A percentile compares a stretch with the other conserved stretches of the same genome.
phyloP scores from a whole-genome alignment of 2,113 vertebrate species.

The Columbina picui region DNA sequence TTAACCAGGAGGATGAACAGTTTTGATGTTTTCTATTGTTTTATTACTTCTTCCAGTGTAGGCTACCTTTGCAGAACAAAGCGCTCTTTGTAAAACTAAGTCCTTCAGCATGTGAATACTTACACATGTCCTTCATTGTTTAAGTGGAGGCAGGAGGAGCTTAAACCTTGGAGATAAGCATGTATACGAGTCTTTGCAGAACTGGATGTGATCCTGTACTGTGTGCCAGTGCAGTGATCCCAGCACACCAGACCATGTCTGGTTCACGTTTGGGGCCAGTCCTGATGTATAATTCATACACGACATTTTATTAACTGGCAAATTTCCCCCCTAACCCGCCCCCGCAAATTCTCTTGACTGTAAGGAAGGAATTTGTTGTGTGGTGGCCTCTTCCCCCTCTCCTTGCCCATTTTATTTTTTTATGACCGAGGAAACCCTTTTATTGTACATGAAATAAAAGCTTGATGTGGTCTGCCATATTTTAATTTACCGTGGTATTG shows the following conservation, averaged over 20 bases:
- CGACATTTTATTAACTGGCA: conserved; percentile 63
- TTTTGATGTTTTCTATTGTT: conserved; percentile 33
- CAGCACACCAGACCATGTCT: conserved; percentile 28
- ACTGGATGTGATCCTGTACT: background rate
- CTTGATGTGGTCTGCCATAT: conserved; percentile 61
- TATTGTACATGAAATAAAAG: conserved; percentile 55
- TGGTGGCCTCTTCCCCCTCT: conserved; percentile 47
- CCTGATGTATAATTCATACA: conserved; percentile 42
- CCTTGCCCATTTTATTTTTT: conserved; percentile 38
- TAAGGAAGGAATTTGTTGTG: conserved; percentile 65
- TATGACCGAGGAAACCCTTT: conserved; percentile 65
- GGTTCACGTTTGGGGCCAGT: conserved; percentile 53
- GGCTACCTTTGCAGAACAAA: conserved; percentile 53
- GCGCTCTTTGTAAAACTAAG: conserved; percentile 37
- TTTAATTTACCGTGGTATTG: conserved; percentile 61
- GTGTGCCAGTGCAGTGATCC: conserved; percentile 5
- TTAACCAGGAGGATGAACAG: background rate
- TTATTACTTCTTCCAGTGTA: background rate
- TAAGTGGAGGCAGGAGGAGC: conserved; percentile 19
- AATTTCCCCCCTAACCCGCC: conserved; percentile 34
- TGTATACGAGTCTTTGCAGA: background rate
- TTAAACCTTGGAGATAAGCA: conserved; percentile 49
- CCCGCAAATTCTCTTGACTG: conserved; percentile 29
- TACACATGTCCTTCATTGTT: conserved; percentile 7
- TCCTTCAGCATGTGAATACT: conserved; percentile 24